These are phyloP conservation scores for Spheniscus humboldti DNA, from an alignment of 2,797 vertebrate genomes.

Conservation along the genomic window DNA sequence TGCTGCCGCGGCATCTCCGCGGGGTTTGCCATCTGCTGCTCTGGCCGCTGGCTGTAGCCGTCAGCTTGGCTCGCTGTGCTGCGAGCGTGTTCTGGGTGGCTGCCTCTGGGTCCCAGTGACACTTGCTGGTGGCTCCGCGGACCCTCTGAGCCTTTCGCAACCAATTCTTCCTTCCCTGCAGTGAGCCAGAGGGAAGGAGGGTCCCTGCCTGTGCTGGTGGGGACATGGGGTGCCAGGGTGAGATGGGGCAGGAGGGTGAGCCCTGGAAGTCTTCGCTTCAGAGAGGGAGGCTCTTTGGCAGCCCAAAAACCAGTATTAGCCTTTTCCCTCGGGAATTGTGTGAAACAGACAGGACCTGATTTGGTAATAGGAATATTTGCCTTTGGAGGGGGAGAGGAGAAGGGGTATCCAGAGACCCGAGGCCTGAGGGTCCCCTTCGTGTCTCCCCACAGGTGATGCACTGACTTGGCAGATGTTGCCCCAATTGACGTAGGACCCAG, in stretches of 20 bases:
- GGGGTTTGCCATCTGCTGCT: not conserved
- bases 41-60: not conserved
- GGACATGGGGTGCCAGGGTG: not conserved
- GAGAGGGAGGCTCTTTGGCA: conserved; percentile 7
- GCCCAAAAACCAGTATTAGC: conserved; percentile 1
- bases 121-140: not conserved
- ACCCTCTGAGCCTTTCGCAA: not conserved
- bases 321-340: not conserved
- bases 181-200: not conserved
- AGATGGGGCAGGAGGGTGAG: not conserved
- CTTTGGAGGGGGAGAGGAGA: not conserved
- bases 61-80: not conserved
- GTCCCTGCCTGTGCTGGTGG: not conserved
- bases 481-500: not conserved
- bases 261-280: not conserved
- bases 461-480: conserved; percentile 26
- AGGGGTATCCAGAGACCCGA: accelerated
- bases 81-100: not conserved
- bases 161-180: not conserved
- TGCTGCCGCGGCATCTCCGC: not conserved
- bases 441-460: conserved; percentile 31
- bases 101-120: not conserved
- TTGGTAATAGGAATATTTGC: not conserved
- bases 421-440: not conserved
- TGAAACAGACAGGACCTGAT: not conserved